Evolutionary conservation across 2,113 vertebrate genomes (phyloP).

Genomic region (Agapornis roseicollis): DNA sequence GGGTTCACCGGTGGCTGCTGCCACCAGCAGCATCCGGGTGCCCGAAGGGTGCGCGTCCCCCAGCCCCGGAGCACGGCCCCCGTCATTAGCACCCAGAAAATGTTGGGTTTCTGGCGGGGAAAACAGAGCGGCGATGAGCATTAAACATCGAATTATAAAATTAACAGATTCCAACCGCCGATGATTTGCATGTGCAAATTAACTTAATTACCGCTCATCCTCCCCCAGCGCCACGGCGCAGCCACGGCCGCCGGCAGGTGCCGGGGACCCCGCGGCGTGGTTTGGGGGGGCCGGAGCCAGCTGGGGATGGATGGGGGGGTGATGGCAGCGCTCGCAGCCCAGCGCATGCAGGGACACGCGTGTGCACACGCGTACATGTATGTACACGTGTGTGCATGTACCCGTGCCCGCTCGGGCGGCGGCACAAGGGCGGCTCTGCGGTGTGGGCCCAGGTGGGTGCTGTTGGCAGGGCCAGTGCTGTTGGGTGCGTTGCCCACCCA

Average conservation of each 20-base stretch:
- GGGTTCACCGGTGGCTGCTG: not conserved
- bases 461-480: not conserved
- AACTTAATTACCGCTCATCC: constrained; percentile 62
- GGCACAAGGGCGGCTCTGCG: not conserved
- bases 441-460: not conserved
- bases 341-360: fast-evolving
- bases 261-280: fast-evolving
- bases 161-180: constrained; percentile 65
- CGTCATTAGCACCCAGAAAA: constrained; percentile 54
- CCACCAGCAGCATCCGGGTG: not conserved
- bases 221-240: constrained; percentile 23
- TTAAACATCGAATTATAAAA: constrained; percentile 72
- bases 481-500: not conserved
- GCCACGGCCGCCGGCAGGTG: not conserved
- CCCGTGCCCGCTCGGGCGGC: fast-evolving
- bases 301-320: not conserved
- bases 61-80: not conserved
- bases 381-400: not conserved
- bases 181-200: constrained; percentile 71
- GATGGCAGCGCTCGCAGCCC: fast-evolving
- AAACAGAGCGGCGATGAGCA: constrained; percentile 62
- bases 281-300: not conserved
- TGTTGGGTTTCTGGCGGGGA: constrained; percentile 21
- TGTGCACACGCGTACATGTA: fast-evolving
- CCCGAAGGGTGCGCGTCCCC: not conserved